phyloP scores from a whole-genome alignment of 2,797 vertebrate species.

The Enteromius fasciolatus region DNA sequence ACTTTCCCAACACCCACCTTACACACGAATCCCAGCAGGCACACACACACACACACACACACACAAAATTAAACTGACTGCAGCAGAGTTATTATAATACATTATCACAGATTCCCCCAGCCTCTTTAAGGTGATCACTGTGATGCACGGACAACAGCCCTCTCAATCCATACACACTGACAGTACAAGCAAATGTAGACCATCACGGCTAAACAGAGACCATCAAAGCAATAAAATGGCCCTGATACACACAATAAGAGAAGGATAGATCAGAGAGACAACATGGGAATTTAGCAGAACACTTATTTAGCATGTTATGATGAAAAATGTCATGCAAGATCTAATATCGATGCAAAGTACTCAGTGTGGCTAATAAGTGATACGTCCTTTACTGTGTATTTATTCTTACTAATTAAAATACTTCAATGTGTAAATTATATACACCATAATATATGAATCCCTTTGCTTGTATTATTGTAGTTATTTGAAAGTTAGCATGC shows the following conservation, averaged over 20 bases:
- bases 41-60: neutral
- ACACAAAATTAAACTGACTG: neutral
- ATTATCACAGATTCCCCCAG: slow-evolving; percentile 22
- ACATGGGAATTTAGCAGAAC: too few species aligned
- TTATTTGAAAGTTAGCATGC: neutral
- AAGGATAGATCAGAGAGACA: neutral
- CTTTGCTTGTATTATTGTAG: neutral
- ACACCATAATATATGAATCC: neutral
- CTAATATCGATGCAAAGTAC: neutral
- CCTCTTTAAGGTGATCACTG: slow-evolving; percentile 8
- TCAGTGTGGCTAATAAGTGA: neutral
- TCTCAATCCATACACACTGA: neutral
- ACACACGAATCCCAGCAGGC: slow-evolving; percentile 61
- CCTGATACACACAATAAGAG: neutral
- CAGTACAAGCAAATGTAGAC: neutral
- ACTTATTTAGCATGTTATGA: neutral
- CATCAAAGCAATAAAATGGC: neutral
- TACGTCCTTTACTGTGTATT: neutral
- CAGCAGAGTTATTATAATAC: slow-evolving; percentile 26
- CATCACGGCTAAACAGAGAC: neutral
- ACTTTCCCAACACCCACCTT: slow-evolving; percentile 73
- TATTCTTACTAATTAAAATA: neutral
- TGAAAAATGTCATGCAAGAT: neutral
- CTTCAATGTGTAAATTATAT: neutral
- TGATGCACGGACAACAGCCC: neutral